Conservation (phyloP, 2,113 vertebrate genomes). For the Edolisoma coerulescens region DNA sequence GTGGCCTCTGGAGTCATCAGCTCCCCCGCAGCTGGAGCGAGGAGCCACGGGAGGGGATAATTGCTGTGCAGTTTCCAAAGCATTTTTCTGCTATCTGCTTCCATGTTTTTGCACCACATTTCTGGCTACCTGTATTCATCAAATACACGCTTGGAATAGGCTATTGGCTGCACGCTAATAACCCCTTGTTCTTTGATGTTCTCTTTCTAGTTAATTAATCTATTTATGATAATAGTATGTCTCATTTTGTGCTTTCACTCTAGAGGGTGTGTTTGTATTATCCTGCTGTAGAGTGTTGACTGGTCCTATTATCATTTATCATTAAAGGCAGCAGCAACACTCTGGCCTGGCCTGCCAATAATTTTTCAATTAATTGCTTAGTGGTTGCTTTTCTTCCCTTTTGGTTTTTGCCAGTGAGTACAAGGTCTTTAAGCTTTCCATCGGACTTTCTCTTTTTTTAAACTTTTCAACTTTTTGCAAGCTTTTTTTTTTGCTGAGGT, state of each 20-base stretch:
- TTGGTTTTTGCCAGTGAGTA: neutral
- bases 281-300: neutral
- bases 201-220: slow-evolving; percentile 57
- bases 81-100: neutral
- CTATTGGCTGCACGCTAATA: neutral
- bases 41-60: neutral
- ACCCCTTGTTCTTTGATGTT: slow-evolving; percentile 27
- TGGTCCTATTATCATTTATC: slow-evolving; percentile 42
- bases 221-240: slow-evolving; percentile 52
- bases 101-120: fast-evolving
- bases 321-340: slow-evolving; percentile 12
- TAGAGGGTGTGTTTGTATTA: slow-evolving; percentile 44
- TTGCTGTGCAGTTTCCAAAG: neutral
- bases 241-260: slow-evolving; percentile 37
- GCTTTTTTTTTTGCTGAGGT: neutral
- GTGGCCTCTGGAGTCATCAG: neutral
- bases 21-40: fast-evolving
- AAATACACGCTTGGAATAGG: neutral
- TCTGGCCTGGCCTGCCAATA: slow-evolving; percentile 33
- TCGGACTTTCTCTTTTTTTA: neutral
- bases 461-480: neutral
- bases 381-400: neutral
- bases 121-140: slow-evolving; percentile 36
- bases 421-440: neutral
- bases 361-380: slow-evolving; percentile 51